These are phyloP conservation scores for Podocnemis expansa DNA, from an alignment of 2,113 vertebrate genomes.

Conservation along the genomic window DNA sequence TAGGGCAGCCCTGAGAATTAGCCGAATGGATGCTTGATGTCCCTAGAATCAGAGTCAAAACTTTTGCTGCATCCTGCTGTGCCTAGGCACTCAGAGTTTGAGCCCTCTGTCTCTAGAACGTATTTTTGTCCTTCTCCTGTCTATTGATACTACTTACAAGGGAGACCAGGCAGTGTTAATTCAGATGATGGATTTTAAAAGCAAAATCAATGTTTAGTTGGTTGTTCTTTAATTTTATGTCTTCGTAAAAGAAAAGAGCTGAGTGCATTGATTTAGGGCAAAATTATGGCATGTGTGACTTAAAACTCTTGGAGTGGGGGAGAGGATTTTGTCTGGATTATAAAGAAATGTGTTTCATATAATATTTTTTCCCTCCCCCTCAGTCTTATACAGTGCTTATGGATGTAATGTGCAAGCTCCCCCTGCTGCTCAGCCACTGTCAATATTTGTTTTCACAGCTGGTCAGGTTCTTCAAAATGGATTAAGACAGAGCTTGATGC, in stretches of 20 bases:
- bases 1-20: too few relatives aligned
- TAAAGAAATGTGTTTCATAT: background rate
- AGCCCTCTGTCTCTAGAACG: background rate
- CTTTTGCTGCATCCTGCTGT: background rate
- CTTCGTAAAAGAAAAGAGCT: background rate
- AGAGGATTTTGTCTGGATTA: background rate
- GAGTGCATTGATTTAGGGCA: background rate
- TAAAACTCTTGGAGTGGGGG: background rate
- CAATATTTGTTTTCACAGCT: background rate
- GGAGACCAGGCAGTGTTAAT: background rate
- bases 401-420: background rate
- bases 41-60: background rate
- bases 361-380: background rate
- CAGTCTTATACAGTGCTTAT: background rate
- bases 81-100: background rate
- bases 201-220: background rate
- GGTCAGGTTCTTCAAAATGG: background rate
- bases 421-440: background rate
- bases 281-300: background rate
- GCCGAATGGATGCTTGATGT: too few relatives aligned
- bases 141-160: background rate
- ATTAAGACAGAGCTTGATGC: background rate
- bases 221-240: background rate
- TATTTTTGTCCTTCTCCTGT: background rate
- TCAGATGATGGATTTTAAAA: background rate